Base-by-base conservation (phyloP, 2,113 vertebrate species). In the Podarcis raffonei region DNA sequence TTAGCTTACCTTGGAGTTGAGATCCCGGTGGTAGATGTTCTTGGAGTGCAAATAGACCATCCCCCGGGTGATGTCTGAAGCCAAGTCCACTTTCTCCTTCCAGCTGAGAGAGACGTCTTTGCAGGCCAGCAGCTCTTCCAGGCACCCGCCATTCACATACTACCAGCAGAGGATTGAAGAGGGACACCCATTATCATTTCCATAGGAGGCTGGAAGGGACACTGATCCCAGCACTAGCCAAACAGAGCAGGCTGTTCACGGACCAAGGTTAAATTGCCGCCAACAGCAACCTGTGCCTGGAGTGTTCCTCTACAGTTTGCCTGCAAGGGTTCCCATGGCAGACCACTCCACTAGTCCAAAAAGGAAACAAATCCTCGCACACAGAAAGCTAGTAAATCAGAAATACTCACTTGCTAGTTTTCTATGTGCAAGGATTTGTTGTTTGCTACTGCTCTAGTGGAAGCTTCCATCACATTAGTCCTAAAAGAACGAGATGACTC, bases 21-120 rank as follows among this genome's bases (percentile, higher is more conserved):
- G 97, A 95, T 98, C 98, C 88, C 98, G 95, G 95, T 98, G 98
- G 94, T 98, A 98, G 94, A 98, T 98, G 95, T 98, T 98, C 93
- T 98, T 98, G 92, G 97, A 98, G 92, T 98, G 98, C 80, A 98
- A 94, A 93, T 98, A 98, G 95, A 98, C 97, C 98, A 98, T 98
- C 76, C 98, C 98, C 92, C 98, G 94, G 85, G 97, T 97, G 90
- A 98, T 98, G 92, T 98, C 98, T 90, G 97, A 98, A 86, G 97
- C 97, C 90, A 98, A 95, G 77, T 97, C 97, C 87, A 98, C 98
- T 90, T 98, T 98, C 90, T 98, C 98, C 87, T 96, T 97, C 97
- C 98, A 98, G 62, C 94, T 95, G 81, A 98, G 96, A 13, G 94
- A 84, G 65, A 96, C 57, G 0, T 98, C 97, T 89, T 98, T 97